Percentiles rank a stretch among this genome's conserved stretches.
Evolutionary conservation across 2,888 invertebrate genomes (phyloP).

Genomic region (Galeruca laticollis): DNA sequence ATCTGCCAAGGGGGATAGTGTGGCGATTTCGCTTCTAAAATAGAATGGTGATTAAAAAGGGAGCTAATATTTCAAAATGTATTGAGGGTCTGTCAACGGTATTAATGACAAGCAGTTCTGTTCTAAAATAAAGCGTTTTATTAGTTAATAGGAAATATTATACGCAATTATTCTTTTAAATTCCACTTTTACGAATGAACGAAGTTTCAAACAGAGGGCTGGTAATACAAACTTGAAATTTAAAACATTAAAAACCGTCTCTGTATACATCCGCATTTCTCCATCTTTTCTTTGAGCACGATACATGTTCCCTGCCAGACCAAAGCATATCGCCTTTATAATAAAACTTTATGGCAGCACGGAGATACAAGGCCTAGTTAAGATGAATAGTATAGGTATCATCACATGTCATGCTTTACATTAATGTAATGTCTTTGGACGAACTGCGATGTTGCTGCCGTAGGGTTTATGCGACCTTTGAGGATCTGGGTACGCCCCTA

Average conservation of each 20-base stretch:
- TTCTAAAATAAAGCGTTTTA: too few relatives aligned
- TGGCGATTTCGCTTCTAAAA: too few relatives aligned
- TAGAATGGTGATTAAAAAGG: too few relatives aligned
- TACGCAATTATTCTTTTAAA: too few relatives aligned
- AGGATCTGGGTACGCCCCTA: constrained; percentile 33
- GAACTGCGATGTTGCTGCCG: constrained; percentile 13
- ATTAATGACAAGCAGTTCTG: too few relatives aligned
- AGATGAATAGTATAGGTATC: constrained; percentile 53
- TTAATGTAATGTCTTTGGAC: constrained; percentile 53
- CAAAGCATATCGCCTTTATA: constrained; percentile 37
- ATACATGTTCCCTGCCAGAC: constrained; percentile 10
- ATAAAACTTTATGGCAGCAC: constrained; percentile 58
- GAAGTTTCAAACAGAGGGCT: too few relatives aligned
- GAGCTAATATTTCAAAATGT: too few relatives aligned
- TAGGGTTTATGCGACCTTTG: constrained; percentile 39
- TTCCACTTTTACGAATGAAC: too few relatives aligned
- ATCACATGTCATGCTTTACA: constrained; percentile 55
- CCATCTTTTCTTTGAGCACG: constrained; percentile 15
- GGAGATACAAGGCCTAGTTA: constrained; percentile 52
- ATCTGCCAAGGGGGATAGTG: too few relatives aligned
- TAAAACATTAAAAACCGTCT: constrained; percentile 3
- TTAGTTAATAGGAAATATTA: too few relatives aligned
- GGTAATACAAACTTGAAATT: too few relatives aligned
- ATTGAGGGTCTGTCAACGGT: too few relatives aligned
- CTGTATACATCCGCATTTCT: constrained; percentile 1